Conservation (phyloP, 1,140 invertebrate species). For the Drosophila varians region DNA sequence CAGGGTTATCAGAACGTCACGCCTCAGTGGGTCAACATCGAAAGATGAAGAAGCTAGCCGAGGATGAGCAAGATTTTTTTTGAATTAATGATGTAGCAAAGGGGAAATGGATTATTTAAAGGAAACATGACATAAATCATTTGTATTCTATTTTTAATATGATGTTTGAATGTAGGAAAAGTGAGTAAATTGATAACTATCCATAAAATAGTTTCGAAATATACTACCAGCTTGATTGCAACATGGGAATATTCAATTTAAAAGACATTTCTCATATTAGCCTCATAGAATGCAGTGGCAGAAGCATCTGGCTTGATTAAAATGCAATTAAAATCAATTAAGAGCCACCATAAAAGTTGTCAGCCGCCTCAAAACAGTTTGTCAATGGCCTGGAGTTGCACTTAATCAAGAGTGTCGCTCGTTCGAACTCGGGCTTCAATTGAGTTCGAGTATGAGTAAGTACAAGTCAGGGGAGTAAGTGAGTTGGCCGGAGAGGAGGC, state of each 20-base stretch:
- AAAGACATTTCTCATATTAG: slow-evolving; percentile 50
- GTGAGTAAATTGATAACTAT: too few species aligned
- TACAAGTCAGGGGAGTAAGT: too few species aligned
- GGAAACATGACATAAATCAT: not conserved
- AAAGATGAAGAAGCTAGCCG: slow-evolving; percentile 23
- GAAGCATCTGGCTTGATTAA: slow-evolving; percentile 55
- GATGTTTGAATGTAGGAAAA: too few species aligned
- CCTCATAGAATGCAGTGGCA: slow-evolving; percentile 53
- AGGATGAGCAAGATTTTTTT: slow-evolving; percentile 18
- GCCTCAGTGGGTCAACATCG: slow-evolving; percentile 71
- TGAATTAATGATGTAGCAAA: slow-evolving; percentile 39
- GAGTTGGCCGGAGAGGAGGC: slow-evolving; percentile 3
- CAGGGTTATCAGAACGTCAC: slow-evolving; percentile 77
- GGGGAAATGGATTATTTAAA: not conserved
- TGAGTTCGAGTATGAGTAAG: slow-evolving; percentile 5
- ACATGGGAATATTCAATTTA: slow-evolving; percentile 37
- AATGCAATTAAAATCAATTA: slow-evolving; percentile 78
- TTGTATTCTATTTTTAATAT: not conserved
- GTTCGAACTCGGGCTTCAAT: not conserved
- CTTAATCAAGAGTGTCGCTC: slow-evolving; percentile 8
- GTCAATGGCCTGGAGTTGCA: slow-evolving; percentile 30
- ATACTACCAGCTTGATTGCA: not conserved
- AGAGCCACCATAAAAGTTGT: slow-evolving; percentile 37
- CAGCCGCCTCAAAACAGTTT: slow-evolving; percentile 14
- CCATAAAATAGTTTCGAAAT: too few species aligned